phyloP scores from a whole-genome alignment of 2,113 vertebrate genomes.

The Oreochromis spilurus region DNA sequence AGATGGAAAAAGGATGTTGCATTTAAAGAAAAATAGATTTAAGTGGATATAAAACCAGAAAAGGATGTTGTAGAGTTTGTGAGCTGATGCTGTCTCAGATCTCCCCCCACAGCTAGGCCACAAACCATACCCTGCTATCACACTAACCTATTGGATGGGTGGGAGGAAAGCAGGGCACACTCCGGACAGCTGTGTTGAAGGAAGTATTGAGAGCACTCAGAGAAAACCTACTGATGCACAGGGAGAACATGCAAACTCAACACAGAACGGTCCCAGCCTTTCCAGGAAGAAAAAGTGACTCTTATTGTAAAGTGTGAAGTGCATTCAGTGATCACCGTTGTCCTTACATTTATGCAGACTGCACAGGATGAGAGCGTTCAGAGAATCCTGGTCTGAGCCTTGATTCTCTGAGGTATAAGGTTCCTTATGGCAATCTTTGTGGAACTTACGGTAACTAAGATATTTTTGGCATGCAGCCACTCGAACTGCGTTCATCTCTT shows the following conservation, averaged over 20 bases:
- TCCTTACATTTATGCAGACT: not conserved
- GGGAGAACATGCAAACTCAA: not conserved
- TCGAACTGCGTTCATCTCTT: not conserved
- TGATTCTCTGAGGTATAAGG: not conserved
- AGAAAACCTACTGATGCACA: not conserved
- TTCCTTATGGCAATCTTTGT: not conserved
- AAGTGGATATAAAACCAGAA: not conserved
- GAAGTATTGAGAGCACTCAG: not conserved
- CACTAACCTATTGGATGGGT: too few species aligned
- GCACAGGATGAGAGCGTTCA: not conserved
- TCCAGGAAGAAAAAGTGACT: not conserved
- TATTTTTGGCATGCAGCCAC: not conserved
- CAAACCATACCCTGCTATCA: too few species aligned
- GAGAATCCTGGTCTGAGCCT: not conserved
- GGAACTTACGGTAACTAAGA: not conserved
- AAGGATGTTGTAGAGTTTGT: not conserved
- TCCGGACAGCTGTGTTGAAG: not conserved
- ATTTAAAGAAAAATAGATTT: not conserved
- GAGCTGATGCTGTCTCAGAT: not conserved
- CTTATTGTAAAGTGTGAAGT: not conserved
- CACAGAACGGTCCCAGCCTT: not conserved
- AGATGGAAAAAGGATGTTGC: not conserved
- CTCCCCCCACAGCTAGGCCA: too few species aligned
- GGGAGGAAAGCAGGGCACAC: not conserved
- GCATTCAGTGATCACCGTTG: not conserved